Evolutionary conservation across 2,888 invertebrate species (phyloP), one percentile per base, ranked within the genome.

Genomic region (Leptogaster cylindrica): DNA sequence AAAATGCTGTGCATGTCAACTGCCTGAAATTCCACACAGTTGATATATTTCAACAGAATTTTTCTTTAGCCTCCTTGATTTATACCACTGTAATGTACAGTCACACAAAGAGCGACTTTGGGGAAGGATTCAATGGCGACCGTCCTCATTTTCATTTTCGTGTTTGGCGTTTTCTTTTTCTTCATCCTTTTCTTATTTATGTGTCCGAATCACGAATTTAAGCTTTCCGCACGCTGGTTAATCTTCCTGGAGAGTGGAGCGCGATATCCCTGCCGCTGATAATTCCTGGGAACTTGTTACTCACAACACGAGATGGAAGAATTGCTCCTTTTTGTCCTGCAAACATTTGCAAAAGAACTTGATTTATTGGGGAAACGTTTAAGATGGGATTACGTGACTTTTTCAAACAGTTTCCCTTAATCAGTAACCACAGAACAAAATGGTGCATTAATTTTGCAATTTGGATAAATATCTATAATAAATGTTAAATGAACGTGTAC

Each of bases 51-150:
- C 12, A 10, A 3, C 3, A 31, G 16, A 61, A 61, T 44, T 44
- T 61, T 61, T 61, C 61, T 61, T 39, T 41, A 27, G 61, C 20
- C 61, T 61, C 44, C 61, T 27, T 61, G 25, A 61, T 61, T 61
- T 61, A 61, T n/a, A 44, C n/a, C 44, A 25, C 61, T 18, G 61
- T 61, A 61, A 61, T 61, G 61, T 41, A n/a, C n/a, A 58, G 61
- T 61, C 61, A 44, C 61, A 28, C 44, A 44, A 23, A 25, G 44
- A 28, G 20, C 44, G 44, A 18, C 14, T 28, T 33, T 12, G 23
- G 44, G 44, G 25, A 61, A 44, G 44, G 55, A 58, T 58, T 58
- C 55, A 36, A 20, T 39, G n/a, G 23, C 16, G 41, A 12, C 31
- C n/a, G 39, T 23, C 27, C 44, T 44, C 28, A 61, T 41, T 61